These are phyloP conservation scores for Macrobrachium nipponense DNA, from an alignment of 1,140 invertebrate genomes.

Conservation along the genomic window DNA sequence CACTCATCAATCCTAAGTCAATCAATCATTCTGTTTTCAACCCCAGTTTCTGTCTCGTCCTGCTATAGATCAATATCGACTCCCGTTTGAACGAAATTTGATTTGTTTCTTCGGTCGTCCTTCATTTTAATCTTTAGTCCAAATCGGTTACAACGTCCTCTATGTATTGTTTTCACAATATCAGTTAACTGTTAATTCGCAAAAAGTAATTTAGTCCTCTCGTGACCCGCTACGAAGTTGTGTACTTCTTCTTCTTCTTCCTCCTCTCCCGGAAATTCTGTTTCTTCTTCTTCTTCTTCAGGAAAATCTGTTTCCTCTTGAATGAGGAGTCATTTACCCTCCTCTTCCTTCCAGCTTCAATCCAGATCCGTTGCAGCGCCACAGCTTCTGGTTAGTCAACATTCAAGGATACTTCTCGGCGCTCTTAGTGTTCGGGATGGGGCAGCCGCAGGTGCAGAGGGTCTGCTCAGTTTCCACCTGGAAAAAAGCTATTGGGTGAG, in stretches of 20 bases:
- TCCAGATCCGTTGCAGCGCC: conserved; percentile 70
- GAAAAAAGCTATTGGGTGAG: conserved; percentile 54
- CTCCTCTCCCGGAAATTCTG: background rate
- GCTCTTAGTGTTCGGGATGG: conserved; percentile 71
- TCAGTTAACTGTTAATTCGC: too few species aligned
- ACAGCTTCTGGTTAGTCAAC: conserved; percentile 70
- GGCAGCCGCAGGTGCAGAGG: conserved; percentile 73
- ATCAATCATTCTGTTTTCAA: too few species aligned
- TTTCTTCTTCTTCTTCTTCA: background rate
- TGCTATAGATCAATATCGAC: too few species aligned
- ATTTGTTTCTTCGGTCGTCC: too few species aligned
- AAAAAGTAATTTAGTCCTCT: too few species aligned
- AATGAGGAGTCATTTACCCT: background rate
- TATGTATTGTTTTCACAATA: too few species aligned
- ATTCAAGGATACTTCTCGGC: conserved; percentile 72
- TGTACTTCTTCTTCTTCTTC: background rate
- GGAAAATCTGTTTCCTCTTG: background rate
- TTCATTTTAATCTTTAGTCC: too few species aligned
- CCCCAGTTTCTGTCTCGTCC: too few species aligned
- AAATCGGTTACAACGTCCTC: too few species aligned
- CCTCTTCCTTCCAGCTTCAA: conserved; percentile 67
- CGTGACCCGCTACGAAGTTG: background rate
- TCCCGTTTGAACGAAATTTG: too few species aligned
- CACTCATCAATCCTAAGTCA: too few species aligned
- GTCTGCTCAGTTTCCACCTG: conserved; percentile 66